phyloP scores from a whole-genome alignment of 2,113 vertebrate genomes.

The Zootoca vivipara region DNA sequence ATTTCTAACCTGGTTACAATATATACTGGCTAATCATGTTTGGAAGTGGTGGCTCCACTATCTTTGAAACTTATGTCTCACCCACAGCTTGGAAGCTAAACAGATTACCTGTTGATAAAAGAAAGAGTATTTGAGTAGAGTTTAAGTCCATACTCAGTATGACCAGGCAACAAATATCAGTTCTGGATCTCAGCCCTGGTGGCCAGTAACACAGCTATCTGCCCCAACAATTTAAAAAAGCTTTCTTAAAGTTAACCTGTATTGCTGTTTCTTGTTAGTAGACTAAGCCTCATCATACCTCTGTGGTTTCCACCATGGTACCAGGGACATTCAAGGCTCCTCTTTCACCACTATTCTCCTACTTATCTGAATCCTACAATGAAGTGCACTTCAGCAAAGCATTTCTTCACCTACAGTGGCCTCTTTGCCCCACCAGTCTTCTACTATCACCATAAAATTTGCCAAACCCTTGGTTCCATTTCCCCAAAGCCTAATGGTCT shows the following conservation, averaged over 20 bases:
- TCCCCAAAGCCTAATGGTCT: not conserved
- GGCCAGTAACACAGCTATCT: not conserved
- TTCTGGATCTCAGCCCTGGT: too few species aligned
- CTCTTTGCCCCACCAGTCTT: not conserved
- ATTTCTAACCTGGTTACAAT: not conserved
- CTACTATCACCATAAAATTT: not conserved
- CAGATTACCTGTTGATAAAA: too few species aligned
- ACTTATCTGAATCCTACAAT: not conserved
- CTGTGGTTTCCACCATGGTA: not conserved
- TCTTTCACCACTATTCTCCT: too few species aligned
- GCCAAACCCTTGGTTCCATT: too few species aligned
- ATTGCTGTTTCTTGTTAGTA: not conserved
- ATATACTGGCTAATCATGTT: not conserved
- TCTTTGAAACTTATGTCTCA: too few species aligned
- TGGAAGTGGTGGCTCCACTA: too few species aligned
- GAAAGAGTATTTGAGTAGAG: too few species aligned
- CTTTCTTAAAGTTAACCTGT: not conserved
- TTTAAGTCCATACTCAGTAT: too few species aligned
- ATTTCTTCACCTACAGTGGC: not conserved
- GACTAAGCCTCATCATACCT: not conserved
- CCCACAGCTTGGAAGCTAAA: too few species aligned
- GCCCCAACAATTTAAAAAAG: not conserved
- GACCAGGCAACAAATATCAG: not conserved
- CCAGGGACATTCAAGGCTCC: not conserved
- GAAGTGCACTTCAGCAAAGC: not conserved